Conservation (phyloP, 2,888 invertebrate species). For the Arctia plantaginis region DNA sequence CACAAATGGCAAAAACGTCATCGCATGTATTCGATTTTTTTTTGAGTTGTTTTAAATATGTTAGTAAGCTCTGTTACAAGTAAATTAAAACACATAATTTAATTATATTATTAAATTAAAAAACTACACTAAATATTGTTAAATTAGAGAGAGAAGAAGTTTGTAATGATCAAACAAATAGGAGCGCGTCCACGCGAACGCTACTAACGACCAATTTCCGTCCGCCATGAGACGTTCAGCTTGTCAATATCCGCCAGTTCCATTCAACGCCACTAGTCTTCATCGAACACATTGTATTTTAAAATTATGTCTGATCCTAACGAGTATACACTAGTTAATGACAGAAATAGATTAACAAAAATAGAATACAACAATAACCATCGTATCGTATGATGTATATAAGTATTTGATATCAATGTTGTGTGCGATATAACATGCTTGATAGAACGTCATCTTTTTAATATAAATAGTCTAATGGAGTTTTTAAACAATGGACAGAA, state of each 20-base stretch:
- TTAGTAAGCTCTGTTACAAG: neutral
- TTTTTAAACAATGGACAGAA: no score
- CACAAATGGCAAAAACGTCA: no score
- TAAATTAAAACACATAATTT: constrained; percentile 7
- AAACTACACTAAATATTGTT: no score
- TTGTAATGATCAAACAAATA: constrained; percentile 16
- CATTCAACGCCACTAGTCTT: constrained; percentile 30
- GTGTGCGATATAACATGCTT: no score
- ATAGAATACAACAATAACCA: neutral
- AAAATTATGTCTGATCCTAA: neutral
- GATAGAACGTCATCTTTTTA: no score
- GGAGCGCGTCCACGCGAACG: constrained; percentile 26
- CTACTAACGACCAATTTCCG: constrained; percentile 48
- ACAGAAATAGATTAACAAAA: neutral
- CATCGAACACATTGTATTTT: constrained; percentile 14
- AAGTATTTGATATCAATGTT: no score
- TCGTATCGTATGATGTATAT: neutral
- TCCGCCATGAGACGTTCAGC: constrained; percentile 19
- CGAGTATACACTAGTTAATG: neutral
- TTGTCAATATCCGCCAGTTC: constrained; percentile 33
- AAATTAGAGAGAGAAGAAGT: neutral
- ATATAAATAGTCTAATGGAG: no score
- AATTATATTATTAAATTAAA: no score
- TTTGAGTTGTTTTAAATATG: neutral
- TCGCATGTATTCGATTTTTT: neutral